Percentiles rank a stretch among this genome's conserved stretches.
Conservation (phyloP, 2,113 vertebrate genomes). For the Nesogale talazaci region DNA sequence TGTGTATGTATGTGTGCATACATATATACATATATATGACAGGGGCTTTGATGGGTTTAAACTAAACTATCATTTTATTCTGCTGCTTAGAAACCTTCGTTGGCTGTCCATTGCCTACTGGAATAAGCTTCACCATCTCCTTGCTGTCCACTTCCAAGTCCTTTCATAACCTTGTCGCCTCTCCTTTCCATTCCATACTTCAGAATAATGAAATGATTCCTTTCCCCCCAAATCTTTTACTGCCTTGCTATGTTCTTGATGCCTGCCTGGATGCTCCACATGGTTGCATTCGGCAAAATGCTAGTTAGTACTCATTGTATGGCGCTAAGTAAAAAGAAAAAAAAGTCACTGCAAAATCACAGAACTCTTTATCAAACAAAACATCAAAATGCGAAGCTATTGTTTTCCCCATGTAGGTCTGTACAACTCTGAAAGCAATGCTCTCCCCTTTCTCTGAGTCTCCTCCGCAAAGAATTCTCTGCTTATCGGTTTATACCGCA, state of each 20-base stretch:
- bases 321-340: too few species aligned
- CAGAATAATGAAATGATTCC: constrained; percentile 13
- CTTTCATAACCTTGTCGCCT: constrained; percentile 31
- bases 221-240: not conserved
- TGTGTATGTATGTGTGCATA: too few species aligned
- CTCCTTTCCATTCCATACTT: not conserved
- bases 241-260: constrained; percentile 12
- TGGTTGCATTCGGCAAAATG: not conserved
- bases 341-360: too few species aligned
- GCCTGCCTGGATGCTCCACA: not conserved
- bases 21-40: too few species aligned
- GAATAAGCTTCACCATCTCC: not conserved
- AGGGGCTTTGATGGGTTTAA: not conserved
- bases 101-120: not conserved
- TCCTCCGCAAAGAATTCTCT: too few species aligned
- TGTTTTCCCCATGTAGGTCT: too few species aligned
- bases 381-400: too few species aligned
- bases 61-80: constrained; percentile 15
- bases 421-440: too few species aligned
- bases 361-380: too few species aligned
- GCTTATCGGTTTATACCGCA: too few species aligned
- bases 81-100: not conserved
- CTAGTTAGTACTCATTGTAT: constrained; percentile 14
- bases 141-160: not conserved
- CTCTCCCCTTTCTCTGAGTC: too few species aligned